A percentile compares a stretch with the other conserved stretches of the same genome.
These are phyloP conservation scores for Parazoanthus atlanticus DNA, from an alignment of 92 coral and sea anemone genomes.

Conservation along the genomic window DNA sequence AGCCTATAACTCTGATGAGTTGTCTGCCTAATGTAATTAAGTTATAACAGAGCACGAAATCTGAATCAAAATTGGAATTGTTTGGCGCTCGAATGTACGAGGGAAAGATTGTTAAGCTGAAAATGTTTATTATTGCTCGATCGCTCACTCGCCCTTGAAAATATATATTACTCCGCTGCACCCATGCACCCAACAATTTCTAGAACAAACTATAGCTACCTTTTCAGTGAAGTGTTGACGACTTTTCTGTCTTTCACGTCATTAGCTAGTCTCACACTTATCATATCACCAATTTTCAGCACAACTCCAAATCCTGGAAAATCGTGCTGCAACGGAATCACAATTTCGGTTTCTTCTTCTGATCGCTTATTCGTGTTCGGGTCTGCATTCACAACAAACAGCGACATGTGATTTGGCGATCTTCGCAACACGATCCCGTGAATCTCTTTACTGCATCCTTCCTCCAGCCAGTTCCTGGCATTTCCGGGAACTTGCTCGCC, in stretches of 20 bases:
- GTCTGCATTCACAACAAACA: neutral
- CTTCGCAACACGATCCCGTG: slow-evolving; percentile 19
- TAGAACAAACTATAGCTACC: neutral
- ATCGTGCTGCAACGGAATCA: neutral
- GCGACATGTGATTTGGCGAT: neutral
- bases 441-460: neutral
- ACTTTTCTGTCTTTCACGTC: neutral
- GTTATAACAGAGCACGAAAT: no score
- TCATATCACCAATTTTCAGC: slow-evolving; percentile 30
- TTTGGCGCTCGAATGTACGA: no score
- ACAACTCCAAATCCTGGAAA: slow-evolving; percentile 9
- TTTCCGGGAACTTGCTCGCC: neutral
- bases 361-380: neutral
- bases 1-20: no score
- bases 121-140: no score
- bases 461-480: neutral
- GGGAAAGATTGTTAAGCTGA: no score
- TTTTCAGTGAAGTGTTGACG: neutral
- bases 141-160: no score
- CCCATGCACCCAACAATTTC: no score
- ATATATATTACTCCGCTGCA: neutral
- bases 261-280: neutral
- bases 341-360: neutral
- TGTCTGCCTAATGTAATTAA: no score
- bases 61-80: no score